Percentiles rank a stretch among this genome's conserved stretches.
Evolutionary conservation across 2,797 vertebrate species (phyloP).

Genomic region (Urosaurus nigricauda): DNA sequence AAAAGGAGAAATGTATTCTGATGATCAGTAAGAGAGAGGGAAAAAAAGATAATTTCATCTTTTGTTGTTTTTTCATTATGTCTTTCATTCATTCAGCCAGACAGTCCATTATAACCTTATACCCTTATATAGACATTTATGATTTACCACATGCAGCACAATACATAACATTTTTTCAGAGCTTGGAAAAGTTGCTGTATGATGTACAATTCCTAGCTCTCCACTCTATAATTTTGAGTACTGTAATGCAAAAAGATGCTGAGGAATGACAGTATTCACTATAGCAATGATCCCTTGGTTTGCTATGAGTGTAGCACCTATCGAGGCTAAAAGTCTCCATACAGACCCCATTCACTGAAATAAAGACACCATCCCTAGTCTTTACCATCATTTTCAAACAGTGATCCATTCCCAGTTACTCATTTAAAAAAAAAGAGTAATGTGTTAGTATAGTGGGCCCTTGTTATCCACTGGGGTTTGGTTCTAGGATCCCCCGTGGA

Average conservation of each 20-base stretch:
- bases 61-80: too few species aligned
- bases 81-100: too few species aligned
- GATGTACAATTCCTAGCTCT: too few species aligned
- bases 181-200: too few species aligned
- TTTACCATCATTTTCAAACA: too few species aligned
- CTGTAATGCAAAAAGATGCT: too few species aligned
- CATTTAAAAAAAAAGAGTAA: too few species aligned
- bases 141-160: not conserved
- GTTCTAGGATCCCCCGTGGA: too few species aligned
- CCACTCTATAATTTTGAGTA: too few species aligned
- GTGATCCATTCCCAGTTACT: too few species aligned
- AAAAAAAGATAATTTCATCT: not conserved
- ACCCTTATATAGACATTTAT: not conserved
- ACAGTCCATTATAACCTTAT: slow-evolving; percentile 1
- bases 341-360: not conserved
- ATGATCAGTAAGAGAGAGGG: slow-evolving; percentile 19
- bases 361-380: not conserved
- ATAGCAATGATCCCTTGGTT: not conserved
- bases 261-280: not conserved
- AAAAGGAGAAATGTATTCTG: slow-evolving; percentile 45
- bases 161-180: not conserved
- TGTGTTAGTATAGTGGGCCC: too few species aligned
- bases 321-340: not conserved
- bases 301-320: not conserved
- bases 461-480: too few species aligned